Conservation (phyloP, 1,140 invertebrate genomes). For the Sminthurinus signatus region DNA sequence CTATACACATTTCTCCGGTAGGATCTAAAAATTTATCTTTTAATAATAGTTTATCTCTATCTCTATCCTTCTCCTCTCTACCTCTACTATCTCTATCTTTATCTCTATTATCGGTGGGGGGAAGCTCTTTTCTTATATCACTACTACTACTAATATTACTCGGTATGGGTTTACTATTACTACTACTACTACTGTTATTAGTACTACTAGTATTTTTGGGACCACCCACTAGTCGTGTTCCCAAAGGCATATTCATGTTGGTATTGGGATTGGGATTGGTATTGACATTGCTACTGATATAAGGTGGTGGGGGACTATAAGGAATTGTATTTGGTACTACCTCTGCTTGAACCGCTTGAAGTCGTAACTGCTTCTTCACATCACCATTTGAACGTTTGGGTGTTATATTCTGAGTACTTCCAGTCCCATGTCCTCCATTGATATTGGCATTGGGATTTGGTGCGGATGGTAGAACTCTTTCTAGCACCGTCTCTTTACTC, state of each 20-base stretch:
- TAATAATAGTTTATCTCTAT: too few relatives aligned
- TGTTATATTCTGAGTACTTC: neutral
- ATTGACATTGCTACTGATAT: constrained; percentile 21
- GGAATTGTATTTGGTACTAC: constrained; percentile 26
- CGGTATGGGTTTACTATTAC: too few relatives aligned
- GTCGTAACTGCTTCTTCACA: neutral
- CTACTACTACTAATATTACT: neutral
- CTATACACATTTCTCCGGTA: constrained; percentile 44
- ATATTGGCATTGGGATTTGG: neutral
- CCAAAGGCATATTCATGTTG: too few relatives aligned
- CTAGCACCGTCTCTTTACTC: constrained; percentile 24
- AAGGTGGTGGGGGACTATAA: constrained; percentile 38
- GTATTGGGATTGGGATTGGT: too few relatives aligned
- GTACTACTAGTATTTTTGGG: too few relatives aligned
- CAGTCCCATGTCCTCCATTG: too few relatives aligned
- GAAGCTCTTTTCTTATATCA: too few relatives aligned
- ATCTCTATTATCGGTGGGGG: constrained; percentile 12
- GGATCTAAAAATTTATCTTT: too few relatives aligned
- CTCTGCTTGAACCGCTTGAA: constrained; percentile 32
- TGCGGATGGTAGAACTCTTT: neutral
- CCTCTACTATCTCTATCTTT: neutral
- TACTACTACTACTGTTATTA: too few relatives aligned
- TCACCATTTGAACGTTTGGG: neutral
- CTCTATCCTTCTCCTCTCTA: too few relatives aligned
- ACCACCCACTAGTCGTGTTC: too few relatives aligned